Evolutionary conservation across 1,140 invertebrate genomes (phyloP), one percentile per base, ranked within the genome.

Genomic region (Heliconius hewitsoni): DNA sequence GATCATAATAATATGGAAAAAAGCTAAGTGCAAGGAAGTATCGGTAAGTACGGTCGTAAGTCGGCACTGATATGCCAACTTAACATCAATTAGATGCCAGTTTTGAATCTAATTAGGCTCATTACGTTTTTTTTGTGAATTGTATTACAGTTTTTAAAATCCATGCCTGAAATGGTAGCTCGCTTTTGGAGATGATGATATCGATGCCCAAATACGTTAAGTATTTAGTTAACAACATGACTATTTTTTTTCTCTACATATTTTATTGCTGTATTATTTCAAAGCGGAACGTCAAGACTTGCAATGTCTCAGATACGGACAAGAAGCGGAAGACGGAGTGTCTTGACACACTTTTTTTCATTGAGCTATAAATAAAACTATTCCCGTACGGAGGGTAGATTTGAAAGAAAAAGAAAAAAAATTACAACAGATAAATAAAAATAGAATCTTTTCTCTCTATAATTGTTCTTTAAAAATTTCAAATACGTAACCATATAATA

Each of bases 41-140:
- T 89, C 84, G 86, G 89, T 87, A 86, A 86, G 89, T 87, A 86
- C 82, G 82, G 81, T 89, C 84, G 83, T 91, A 91, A 90, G 86
- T 52, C 85, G 84, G 83, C 87, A 89, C 86, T 89, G 89, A 87
- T 86, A 86, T 81, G 83, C 86, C 81, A 84, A 75, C 74, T 80
- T 80, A 78, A 88, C 84, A 82, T 85, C 76, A 81, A 86, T 85
- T 83, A 79, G 81, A 83, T 52, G 81, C 77, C 71, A 73, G 74
- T 75, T 84, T 75, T 78, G 78, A 78, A 80, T 80, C 72, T 79
- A 78, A 85, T 82, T 84, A 82, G 73, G 70, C 39, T 50, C 77
- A 80, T 82, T 75, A 13, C 13, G 4, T 46, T 46, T 57, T 79
- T 82, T 75, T 82, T 81, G 79, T n/a, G 18, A 57, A 57, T 57